These are phyloP conservation scores for Bursaphelenchus mucronatus DNA, from an alignment of 1,140 invertebrate species.

Conservation along the genomic window DNA sequence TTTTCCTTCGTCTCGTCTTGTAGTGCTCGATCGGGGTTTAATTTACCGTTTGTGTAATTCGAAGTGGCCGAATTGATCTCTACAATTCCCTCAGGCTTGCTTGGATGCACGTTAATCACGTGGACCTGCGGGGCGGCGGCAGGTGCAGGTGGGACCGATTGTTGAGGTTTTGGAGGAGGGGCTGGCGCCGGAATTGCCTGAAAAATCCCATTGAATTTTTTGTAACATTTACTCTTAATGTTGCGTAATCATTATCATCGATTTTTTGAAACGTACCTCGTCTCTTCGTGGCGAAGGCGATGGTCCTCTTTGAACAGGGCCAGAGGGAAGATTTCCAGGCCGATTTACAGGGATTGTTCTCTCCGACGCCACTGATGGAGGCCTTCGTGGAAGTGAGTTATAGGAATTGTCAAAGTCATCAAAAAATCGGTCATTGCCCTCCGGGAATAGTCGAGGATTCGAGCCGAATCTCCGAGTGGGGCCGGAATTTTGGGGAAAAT, in stretches of 20 bases:
- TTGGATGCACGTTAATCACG: slow-evolving; percentile 1
- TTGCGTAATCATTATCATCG: no score
- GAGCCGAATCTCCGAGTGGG: slow-evolving; percentile 23
- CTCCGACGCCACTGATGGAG: slow-evolving; percentile 5
- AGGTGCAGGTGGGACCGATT: slow-evolving; percentile 1
- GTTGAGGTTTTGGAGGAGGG: no score
- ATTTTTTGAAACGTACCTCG: no score
- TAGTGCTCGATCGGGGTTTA: slow-evolving; percentile 25
- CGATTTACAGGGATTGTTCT: not conserved
- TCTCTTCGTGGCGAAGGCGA: no score
- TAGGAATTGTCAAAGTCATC: slow-evolving; percentile 8
- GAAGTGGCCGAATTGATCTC: slow-evolving; percentile 26
- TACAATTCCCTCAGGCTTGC: slow-evolving; percentile 1
- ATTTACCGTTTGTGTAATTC: slow-evolving; percentile 29
- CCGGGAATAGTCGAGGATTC: slow-evolving; percentile 13
- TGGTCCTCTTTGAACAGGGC: no score
- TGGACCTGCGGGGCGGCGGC: not conserved
- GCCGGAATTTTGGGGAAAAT: not conserved
- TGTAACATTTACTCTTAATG: no score
- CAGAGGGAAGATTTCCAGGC: not conserved
- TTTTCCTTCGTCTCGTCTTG: not conserved
- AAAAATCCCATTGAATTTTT: no score
- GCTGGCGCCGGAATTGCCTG: no score
- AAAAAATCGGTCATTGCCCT: not conserved
- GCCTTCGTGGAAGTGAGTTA: slow-evolving; percentile 17